Evolutionary conservation across 23 tunicate species (phyloP).

Genomic region (Botrylloides violaceus): DNA sequence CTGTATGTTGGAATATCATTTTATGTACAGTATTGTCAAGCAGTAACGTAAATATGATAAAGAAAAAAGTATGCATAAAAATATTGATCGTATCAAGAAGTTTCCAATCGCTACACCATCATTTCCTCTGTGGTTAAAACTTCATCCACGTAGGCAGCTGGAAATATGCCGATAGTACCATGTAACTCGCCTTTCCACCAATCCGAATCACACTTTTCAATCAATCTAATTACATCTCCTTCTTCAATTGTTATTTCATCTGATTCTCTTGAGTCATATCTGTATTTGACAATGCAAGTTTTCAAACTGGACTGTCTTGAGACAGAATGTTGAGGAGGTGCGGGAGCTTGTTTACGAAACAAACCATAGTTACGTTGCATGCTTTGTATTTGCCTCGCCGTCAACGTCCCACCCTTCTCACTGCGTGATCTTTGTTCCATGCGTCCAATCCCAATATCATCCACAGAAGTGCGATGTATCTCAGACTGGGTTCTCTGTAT

Average conservation of each 20-base stretch:
- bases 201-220: slow-evolving; percentile 13
- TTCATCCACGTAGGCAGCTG: slow-evolving; percentile 5
- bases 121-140: not conserved
- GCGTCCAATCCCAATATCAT: slow-evolving; percentile 6
- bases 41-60: no score
- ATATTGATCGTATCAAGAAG: no score
- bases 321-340: not conserved
- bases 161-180: slow-evolving; percentile 9
- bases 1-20: no score
- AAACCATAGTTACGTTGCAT: slow-evolving; percentile 3
- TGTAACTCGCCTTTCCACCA: slow-evolving; percentile 18
- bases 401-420: slow-evolving; percentile 11
- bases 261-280: slow-evolving; percentile 1
- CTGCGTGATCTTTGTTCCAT: not conserved
- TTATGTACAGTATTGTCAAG: no score
- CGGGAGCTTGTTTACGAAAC: slow-evolving; percentile 8
- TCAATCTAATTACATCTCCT: slow-evolving; percentile 6
- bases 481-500: slow-evolving; percentile 7
- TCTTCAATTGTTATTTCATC: slow-evolving; percentile 18
- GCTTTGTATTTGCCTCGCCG: slow-evolving; percentile 9
- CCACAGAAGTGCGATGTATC: not conserved
- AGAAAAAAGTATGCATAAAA: no score
- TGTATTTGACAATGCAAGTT: slow-evolving; percentile 6
- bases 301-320: not conserved
- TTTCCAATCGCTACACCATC: no score